Base-by-base conservation (phyloP, 2,113 vertebrate species). In the Cottus gobio region DNA sequence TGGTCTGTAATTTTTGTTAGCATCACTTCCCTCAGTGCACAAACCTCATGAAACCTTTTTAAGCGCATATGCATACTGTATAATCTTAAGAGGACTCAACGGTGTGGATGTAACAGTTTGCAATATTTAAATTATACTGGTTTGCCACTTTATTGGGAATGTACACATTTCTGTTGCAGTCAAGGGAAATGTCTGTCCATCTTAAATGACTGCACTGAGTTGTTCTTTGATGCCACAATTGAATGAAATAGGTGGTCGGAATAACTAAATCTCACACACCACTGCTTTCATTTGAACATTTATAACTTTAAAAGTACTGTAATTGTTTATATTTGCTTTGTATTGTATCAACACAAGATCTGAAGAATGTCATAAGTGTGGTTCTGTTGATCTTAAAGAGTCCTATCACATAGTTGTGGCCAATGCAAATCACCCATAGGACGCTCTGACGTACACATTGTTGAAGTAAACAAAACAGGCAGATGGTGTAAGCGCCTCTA, bases 401-500 rank as follows among this genome's bases (percentile, higher is more conserved):
- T 74, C 77, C 75, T 77, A 62, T 66, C 67, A 48, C 72, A 74
- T 79, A 73, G 74, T 46, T 77, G 72, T 87, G 81, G 67, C 72
- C 54, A 77, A 60, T 71, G 73, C 66, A 85, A 88, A 77, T 88
- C 74, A 85, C 72, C 46, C 46, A 22, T 77, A 85, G 70, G 68
- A 85, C 83, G 82, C 70, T 85, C 73, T 85, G 71, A 92, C 66
- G 83, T 66, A 78, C 74, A 87, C 82, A 66, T 86, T 72, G 83
- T 77, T 78, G 42, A 69, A 82, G 77, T 46, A 63, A 87, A 90
- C 54, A 50, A 84, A 89, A 87, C 57, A 79, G 72, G 81, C 60
- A 79, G 83, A 89, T 92, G 80, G 85, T 90, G 70, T 87, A 86
- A 91, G 85, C 89, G 86, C 93, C 93, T 94, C 94, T 92, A 87